Percentiles rank a stretch among this genome's conserved stretches.
Evolutionary conservation across 2,888 invertebrate species (phyloP).

Genomic region (Phytoseiulus persimilis): DNA sequence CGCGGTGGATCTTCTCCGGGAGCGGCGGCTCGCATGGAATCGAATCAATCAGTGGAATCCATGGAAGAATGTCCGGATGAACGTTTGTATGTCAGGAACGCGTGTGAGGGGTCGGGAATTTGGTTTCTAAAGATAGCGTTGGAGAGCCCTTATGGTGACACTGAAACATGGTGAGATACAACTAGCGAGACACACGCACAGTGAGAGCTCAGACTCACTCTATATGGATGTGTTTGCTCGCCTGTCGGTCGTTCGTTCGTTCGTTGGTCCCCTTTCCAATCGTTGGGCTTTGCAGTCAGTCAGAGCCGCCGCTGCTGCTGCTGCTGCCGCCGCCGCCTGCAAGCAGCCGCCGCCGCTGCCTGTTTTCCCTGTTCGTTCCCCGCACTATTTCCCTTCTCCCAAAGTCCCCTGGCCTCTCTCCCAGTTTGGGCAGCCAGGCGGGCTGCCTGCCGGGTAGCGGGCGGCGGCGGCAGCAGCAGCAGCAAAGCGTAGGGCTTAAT

Average conservation of each 20-base stretch:
- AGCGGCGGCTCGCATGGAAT: too few species aligned
- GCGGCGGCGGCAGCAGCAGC: not conserved
- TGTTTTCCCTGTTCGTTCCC: not conserved
- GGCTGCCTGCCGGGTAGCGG: slow-evolving; percentile 15
- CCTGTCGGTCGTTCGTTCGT: not conserved
- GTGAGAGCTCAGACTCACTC: slow-evolving; percentile 17
- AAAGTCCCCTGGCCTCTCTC: not conserved
- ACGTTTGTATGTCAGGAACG: not conserved
- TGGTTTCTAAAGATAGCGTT: not conserved
- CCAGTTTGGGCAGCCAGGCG: not conserved
- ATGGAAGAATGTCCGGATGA: not conserved
- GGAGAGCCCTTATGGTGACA: not conserved
- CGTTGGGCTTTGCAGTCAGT: slow-evolving; percentile 7
- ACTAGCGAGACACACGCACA: not conserved
- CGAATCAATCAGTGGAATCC: too few species aligned
- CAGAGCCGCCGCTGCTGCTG: not conserved
- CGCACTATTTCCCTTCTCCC: slow-evolving; percentile 27
- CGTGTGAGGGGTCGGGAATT: not conserved
- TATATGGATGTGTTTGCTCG: slow-evolving; percentile 36
- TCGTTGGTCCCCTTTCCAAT: slow-evolving; percentile 5
- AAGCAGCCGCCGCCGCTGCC: not conserved
- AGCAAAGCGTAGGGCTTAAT: slow-evolving; percentile 39
- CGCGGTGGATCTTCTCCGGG: too few species aligned
- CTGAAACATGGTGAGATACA: slow-evolving; percentile 12
- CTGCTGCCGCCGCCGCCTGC: not conserved